A percentile compares a stretch with the other conserved stretches of the same genome.
Conservation (phyloP, 2,113 vertebrate species). For the Silurus asotus region DNA sequence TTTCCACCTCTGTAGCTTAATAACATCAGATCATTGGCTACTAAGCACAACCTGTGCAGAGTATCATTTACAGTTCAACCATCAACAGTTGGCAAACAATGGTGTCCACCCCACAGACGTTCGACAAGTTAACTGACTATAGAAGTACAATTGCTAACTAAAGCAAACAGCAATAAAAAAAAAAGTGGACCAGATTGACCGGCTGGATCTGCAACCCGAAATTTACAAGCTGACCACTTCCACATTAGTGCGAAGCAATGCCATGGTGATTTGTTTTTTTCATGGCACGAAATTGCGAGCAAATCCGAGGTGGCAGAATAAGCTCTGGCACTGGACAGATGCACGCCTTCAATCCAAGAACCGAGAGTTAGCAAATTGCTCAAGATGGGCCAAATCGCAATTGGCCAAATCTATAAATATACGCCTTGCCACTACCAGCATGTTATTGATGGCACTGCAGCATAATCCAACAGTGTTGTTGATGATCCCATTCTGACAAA, state of each 20-base stretch:
- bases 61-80: conserved; percentile 14
- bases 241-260: not conserved
- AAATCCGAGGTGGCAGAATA: not conserved
- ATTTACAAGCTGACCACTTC: not conserved
- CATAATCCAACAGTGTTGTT: not conserved
- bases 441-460: not conserved
- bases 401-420: not conserved
- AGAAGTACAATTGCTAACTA: not conserved
- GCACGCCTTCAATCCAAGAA: not conserved
- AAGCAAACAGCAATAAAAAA: not conserved
- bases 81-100: not conserved
- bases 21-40: not conserved
- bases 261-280: no score
- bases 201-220: not conserved
- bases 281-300: not conserved
- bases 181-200: not conserved
- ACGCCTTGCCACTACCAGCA: not conserved
- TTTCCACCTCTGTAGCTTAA: not conserved
- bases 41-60: not conserved
- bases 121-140: not conserved
- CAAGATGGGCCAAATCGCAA: not conserved
- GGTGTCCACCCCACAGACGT: not conserved
- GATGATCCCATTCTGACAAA: not conserved
- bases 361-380: not conserved
- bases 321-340: not conserved